A percentile compares a stretch with the other conserved stretches of the same genome.
These are phyloP conservation scores for Blera fallax DNA, from an alignment of 2,888 invertebrate species.

Conservation along the genomic window DNA sequence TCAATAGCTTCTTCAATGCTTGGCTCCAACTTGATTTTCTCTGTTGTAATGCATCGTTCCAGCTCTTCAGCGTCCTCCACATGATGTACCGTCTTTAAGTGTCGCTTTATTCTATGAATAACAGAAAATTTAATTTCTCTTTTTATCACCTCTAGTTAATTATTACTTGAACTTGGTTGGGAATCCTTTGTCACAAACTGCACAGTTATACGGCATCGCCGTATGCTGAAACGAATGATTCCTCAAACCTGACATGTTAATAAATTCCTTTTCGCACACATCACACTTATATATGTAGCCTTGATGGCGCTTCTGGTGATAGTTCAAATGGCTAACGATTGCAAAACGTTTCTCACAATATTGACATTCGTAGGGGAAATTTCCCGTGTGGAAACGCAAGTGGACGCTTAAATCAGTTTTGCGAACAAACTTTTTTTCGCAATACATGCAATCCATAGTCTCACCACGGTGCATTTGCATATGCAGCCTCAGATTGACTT, in stretches of 20 bases:
- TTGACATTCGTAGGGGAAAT: conserved; percentile 72
- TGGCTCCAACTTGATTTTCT: conserved; percentile 35
- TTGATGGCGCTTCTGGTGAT: conserved; percentile 72
- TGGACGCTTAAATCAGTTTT: conserved; percentile 73
- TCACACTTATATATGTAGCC: conserved; percentile 72
- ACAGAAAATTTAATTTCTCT: background rate
- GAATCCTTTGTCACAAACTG: conserved; percentile 72
- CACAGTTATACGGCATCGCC: conserved; percentile 72
- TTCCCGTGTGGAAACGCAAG: conserved; percentile 74
- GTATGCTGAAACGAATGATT: conserved; percentile 74
- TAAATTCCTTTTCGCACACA: conserved; percentile 70
- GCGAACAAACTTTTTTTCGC: conserved; percentile 74
- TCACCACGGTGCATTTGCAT: conserved; percentile 75
- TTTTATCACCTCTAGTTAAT: background rate
- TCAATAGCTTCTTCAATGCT: conserved; percentile 17
- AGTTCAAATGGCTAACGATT: conserved; percentile 73
- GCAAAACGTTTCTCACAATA: conserved; percentile 73
- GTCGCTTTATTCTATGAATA: conserved; percentile 51
- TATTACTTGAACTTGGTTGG: conserved; percentile 74
- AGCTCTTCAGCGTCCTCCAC: conserved; percentile 48
- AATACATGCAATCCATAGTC: conserved; percentile 73
- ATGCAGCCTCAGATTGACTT: conserved; percentile 72
- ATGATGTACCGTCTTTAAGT: conserved; percentile 62
- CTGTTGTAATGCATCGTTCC: conserved; percentile 26
- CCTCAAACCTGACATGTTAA: conserved; percentile 72